Conservation (phyloP, 2,888 invertebrate species). For the Eristalinus aeneus region DNA sequence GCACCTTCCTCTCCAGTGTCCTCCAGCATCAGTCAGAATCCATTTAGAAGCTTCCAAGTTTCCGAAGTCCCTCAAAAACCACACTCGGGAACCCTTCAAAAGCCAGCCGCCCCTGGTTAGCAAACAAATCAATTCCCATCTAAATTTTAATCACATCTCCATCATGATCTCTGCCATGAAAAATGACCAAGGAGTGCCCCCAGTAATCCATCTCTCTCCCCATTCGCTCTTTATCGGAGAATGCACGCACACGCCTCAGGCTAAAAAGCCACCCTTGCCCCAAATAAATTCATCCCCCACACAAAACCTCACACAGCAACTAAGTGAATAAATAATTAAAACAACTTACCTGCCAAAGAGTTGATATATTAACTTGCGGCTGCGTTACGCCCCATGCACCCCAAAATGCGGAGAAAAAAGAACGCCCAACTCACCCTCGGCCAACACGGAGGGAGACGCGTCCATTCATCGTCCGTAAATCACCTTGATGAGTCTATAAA, state of each 20-base stretch:
- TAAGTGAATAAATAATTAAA: constrained; percentile 71
- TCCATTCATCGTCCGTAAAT: constrained; percentile 50
- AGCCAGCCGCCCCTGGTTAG: neutral
- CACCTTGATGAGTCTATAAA: constrained; percentile 70
- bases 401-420: constrained; percentile 3
- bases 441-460: neutral
- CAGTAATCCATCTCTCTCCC: constrained; percentile 51
- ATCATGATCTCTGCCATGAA: constrained; percentile 52
- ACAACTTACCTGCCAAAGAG: constrained; percentile 65
- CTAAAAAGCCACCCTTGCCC: neutral
- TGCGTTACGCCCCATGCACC: constrained; percentile 12
- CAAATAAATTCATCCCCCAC: constrained; percentile 49
- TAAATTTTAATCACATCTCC: constrained; percentile 63
- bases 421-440: constrained; percentile 8
- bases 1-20: no score
- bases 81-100: neutral
- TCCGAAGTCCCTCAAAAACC: neutral
- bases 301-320: constrained; percentile 34
- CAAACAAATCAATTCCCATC: constrained; percentile 41
- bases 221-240: constrained; percentile 52
- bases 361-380: constrained; percentile 57
- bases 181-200: constrained; percentile 33
- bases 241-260: constrained; percentile 43
- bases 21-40: no score
- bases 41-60: no score